These are phyloP conservation scores for Psittacula echo DNA, from an alignment of 2,797 vertebrate species.

Conservation along the genomic window DNA sequence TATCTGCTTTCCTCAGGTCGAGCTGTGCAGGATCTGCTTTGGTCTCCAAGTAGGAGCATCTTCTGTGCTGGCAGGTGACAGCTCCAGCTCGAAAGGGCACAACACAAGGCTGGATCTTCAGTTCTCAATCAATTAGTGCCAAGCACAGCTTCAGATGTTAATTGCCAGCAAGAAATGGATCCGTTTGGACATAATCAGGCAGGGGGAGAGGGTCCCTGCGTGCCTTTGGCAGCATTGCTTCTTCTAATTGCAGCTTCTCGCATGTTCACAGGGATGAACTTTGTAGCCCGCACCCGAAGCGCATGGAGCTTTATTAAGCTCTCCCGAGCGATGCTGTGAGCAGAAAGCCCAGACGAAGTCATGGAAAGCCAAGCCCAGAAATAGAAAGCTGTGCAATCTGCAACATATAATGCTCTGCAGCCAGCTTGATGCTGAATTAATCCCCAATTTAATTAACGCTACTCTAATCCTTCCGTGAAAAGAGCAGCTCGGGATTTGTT, in stretches of 20 bases:
- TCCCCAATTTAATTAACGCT: conserved; percentile 25
- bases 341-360: neutral
- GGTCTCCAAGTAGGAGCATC: neutral
- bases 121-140: neutral
- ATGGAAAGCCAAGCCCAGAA: neutral
- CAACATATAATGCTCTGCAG: neutral
- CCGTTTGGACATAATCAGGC: neutral
- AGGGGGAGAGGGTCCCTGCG: neutral
- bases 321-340: neutral
- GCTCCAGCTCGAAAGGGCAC: neutral
- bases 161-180: neutral
- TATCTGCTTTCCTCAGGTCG: neutral
- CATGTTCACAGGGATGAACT: neutral
- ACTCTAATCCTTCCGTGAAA: conserved; percentile 15
- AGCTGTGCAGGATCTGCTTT: neutral
- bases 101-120: neutral
- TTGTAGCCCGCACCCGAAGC: neutral
- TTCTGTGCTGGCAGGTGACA: fast-evolving
- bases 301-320: neutral
- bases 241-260: neutral
- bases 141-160: neutral
- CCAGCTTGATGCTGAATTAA: neutral
- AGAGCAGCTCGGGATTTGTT: conserved; percentile 9
- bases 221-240: neutral
- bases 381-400: neutral